Evolutionary conservation across 1,140 invertebrate species (phyloP).

Genomic region (Aporrectodea caliginosa): DNA sequence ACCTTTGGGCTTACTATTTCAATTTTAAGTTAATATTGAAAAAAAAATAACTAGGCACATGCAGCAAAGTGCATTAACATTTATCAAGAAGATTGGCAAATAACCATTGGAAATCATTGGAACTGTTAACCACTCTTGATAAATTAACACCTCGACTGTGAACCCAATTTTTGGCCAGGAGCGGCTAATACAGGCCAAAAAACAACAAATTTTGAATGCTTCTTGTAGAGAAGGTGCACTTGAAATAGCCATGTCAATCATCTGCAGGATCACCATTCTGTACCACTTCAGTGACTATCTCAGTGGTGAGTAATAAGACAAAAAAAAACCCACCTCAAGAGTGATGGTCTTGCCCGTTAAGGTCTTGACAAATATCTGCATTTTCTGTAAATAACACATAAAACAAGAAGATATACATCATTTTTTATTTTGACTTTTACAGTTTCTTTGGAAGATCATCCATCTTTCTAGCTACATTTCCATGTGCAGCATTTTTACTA

Average conservation of each 20-base stretch:
- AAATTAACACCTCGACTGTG: slow-evolving; percentile 91
- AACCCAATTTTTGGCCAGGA: too few relatives aligned
- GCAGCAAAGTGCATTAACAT: neutral
- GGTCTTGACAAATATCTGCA: slow-evolving; percentile 92
- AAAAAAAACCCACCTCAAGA: slow-evolving; percentile 62
- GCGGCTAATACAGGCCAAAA: slow-evolving; percentile 55
- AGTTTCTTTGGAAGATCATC: neutral
- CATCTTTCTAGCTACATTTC: neutral
- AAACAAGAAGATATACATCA: neutral
- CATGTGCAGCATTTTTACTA: neutral
- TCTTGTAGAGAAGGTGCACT: neutral
- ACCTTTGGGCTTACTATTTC: neutral
- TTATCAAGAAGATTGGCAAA: neutral
- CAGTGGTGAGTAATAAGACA: neutral
- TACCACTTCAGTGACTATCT: too few relatives aligned
- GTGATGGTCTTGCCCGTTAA: slow-evolving; percentile 92
- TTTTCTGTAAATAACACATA: slow-evolving; percentile 48
- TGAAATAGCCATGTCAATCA: neutral
- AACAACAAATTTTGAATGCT: neutral
- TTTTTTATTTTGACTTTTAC: neutral
- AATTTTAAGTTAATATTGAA: neutral
- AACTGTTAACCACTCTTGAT: slow-evolving; percentile 86
- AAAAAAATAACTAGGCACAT: neutral
- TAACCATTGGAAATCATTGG: too few relatives aligned
- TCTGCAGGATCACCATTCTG: too few relatives aligned